phyloP scores from a whole-genome alignment of 1,140 invertebrate genomes.

The Thaumatotibia leucotreta region DNA sequence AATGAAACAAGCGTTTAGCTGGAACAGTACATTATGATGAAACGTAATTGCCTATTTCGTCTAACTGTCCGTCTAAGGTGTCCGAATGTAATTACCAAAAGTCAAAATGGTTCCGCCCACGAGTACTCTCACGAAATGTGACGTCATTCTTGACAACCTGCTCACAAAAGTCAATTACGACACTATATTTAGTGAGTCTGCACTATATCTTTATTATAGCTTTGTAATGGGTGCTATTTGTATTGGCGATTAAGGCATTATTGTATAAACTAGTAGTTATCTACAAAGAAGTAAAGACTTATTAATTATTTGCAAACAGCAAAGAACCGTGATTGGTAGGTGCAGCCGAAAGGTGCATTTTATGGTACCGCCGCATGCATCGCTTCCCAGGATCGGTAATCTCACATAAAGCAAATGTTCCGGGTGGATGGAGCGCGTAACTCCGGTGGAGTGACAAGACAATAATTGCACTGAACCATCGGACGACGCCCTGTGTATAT shows the following conservation, averaged over 20 bases:
- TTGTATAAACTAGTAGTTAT: no score
- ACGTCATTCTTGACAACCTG: constrained; percentile 67
- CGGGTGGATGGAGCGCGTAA: constrained; percentile 47
- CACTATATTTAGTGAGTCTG: constrained; percentile 57
- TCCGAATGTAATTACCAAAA: constrained; percentile 75
- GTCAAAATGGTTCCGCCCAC: constrained; percentile 70
- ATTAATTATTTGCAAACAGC: not conserved
- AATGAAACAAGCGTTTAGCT: constrained; percentile 34
- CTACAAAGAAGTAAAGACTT: not conserved
- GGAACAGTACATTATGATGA: constrained; percentile 59
- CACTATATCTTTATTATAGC: constrained; percentile 71
- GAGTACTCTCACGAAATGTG: constrained; percentile 53
- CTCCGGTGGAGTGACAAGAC: constrained; percentile 60
- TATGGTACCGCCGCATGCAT: constrained; percentile 11
- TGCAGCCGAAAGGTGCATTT: not conserved
- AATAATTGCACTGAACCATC: constrained; percentile 50
- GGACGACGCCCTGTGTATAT: constrained; percentile 38
- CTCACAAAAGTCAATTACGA: constrained; percentile 69
- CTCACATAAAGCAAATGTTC: constrained; percentile 48
- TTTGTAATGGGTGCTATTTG: constrained; percentile 62
- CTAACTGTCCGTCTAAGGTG: constrained; percentile 72
- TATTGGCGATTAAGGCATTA: constrained; percentile 50
- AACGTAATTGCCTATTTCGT: constrained; percentile 73
- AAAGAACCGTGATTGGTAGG: not conserved
- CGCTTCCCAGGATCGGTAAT: constrained; percentile 36